Evolutionary conservation across 2,113 vertebrate species (phyloP).

Genomic region (Rattus rattus): DNA sequence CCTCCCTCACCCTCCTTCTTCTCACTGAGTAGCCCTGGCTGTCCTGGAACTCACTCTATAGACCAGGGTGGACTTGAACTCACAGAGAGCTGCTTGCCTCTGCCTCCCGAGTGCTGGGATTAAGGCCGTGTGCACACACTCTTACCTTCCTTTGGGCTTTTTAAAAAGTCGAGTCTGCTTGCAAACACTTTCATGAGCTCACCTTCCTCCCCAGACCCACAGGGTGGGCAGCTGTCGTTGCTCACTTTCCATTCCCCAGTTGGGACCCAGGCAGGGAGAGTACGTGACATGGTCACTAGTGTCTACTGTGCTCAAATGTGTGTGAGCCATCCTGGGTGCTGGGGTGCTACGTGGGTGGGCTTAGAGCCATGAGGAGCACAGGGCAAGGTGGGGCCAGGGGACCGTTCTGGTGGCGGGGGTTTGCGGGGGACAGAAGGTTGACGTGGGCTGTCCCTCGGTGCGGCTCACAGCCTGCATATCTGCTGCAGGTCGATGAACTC

Average conservation of each 20-base stretch:
- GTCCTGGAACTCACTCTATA: neutral
- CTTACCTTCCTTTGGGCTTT: neutral
- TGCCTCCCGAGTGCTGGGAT: neutral
- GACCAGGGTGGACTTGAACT: neutral
- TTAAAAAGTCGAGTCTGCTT: neutral
- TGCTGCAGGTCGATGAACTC: conserved; percentile 94
- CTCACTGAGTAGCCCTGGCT: neutral
- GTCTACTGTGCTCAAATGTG: neutral
- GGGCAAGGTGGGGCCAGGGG: neutral
- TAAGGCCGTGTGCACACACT: neutral
- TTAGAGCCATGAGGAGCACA: too few species aligned
- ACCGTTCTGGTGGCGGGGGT: neutral
- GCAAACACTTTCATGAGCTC: neutral
- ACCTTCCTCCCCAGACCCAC: neutral
- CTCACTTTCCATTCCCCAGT: neutral
- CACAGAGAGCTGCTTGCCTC: neutral
- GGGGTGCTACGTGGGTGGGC: accelerated
- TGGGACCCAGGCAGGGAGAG: too few species aligned
- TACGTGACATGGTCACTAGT: accelerated
- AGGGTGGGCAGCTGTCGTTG: neutral
- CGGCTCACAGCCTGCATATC: neutral
- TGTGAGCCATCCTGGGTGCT: neutral
- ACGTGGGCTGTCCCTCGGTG: neutral
- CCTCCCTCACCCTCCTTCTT: too few species aligned
- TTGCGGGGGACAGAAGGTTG: neutral